phyloP scores from a whole-genome alignment of 2,113 vertebrate genomes.

The Hyla sarda region DNA sequence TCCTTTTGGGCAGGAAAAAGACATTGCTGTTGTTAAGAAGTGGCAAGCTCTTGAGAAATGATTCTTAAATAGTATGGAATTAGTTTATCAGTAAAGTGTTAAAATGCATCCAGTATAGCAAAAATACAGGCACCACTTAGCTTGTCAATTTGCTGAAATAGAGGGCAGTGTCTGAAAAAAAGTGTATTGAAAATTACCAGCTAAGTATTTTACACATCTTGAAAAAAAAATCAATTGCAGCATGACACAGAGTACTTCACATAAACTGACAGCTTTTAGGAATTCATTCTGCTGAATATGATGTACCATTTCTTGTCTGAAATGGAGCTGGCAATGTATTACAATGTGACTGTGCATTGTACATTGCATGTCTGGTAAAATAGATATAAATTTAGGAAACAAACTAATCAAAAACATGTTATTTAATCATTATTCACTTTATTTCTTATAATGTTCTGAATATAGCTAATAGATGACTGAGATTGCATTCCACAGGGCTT shows the following conservation, averaged over 20 bases:
- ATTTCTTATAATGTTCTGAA: no score
- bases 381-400: neutral
- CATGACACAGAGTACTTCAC: neutral
- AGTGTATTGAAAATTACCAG: neutral
- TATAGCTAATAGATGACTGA: no score
- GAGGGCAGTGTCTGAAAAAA: neutral
- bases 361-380: neutral
- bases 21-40: neutral
- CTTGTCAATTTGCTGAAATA: neutral
- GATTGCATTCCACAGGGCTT: no score
- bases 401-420: neutral
- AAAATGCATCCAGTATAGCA: conserved; percentile 2
- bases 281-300: neutral
- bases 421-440: neutral
- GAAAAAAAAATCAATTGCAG: neutral
- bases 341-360: no score
- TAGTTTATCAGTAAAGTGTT: neutral
- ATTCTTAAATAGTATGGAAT: neutral
- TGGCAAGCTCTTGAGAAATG: neutral
- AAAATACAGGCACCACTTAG: neutral
- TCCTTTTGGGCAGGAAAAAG: neutral
- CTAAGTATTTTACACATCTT: conserved; percentile 10
- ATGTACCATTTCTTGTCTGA: neutral
- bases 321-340: neutral
- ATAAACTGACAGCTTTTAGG: neutral